Base-by-base conservation (phyloP, 2,113 vertebrate genomes). In the Theristicus caerulescens region DNA sequence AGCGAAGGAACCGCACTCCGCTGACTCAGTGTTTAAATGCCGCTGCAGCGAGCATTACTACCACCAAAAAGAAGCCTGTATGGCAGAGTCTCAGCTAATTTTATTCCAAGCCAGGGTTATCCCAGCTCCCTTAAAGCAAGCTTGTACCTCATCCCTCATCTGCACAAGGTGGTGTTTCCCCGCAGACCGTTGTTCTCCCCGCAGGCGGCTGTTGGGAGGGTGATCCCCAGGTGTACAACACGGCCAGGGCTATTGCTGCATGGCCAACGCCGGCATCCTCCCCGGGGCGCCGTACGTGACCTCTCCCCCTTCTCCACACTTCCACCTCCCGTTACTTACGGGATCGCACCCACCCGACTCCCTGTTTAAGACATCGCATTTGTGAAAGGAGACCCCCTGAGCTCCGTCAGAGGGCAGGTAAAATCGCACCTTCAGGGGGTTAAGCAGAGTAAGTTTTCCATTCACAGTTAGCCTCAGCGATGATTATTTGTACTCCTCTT, bases 201-300 rank as follows among this genome's bases (percentile, higher is more conserved):
- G 4, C 8, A 4, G 32, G 26, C 16, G 1, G n/a, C 58, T 73
- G 24, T 44, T 72, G 7, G 20, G 52, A 52, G 66, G 86, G 65
- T 16, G 59, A 77, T 0, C 6, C 2, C 4, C 59, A 15, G 51
- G 8, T 29, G 26, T 6, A 14, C 5, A 11, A 36, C 70, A 57
- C 12, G 29, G 24, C 3, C 61, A 29, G 87, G 61, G 62, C 54
- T 42, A 12, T 13, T 42, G 12, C 40, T 42, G 40, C 46, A 3
- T 8, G 42, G 42, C 86, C 46, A 34, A 11, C 1, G 15, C 67
- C 18, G 5, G 26, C 52, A 25, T 2, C 47, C 17, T 67, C 82
- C 88, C 69, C 1, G 0, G 20, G 51, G 70, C 21, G 5, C 93
- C 1, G 19, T 13, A 6, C 1, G 13, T 49, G 57, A 87, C 74